phyloP scores from a whole-genome alignment of 2,113 vertebrate genomes.

The Boleophthalmus pectinirostris region DNA sequence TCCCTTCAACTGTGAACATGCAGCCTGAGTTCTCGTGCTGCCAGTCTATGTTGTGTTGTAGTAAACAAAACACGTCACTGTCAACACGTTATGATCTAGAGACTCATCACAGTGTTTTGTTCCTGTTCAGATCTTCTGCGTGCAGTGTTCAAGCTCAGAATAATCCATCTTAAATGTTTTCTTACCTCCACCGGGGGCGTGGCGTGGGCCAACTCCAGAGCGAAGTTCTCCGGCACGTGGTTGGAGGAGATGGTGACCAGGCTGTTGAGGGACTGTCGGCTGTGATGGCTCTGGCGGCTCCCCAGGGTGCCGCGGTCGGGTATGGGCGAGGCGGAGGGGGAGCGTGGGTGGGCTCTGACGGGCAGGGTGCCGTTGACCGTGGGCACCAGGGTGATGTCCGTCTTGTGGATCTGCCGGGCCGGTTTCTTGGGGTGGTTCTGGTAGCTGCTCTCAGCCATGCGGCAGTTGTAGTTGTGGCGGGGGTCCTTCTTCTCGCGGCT shows the following conservation, averaged over 20 bases:
- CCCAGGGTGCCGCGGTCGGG: constrained; percentile 89
- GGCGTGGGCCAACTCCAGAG: constrained; percentile 90
- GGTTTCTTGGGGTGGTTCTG: constrained; percentile 97
- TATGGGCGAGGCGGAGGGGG: constrained; percentile 88
- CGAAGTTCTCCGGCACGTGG: constrained; percentile 91
- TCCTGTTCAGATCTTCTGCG: not conserved
- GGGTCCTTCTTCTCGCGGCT: constrained; percentile 94
- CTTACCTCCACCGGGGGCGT: constrained; percentile 97
- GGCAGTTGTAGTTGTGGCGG: constrained; percentile 90
- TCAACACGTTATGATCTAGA: not conserved
- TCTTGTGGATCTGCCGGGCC: constrained; percentile 95
- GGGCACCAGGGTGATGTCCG: constrained; percentile 93
- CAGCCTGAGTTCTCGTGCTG: too few relatives aligned
- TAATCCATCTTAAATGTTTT: not conserved
- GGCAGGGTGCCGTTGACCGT: constrained; percentile 92
- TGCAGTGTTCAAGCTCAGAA: not conserved
- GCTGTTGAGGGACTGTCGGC: constrained; percentile 96
- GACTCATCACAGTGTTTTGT: not conserved
- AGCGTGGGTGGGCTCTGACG: constrained; percentile 87
- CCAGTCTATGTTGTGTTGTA: not conserved
- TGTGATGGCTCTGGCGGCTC: constrained; percentile 92
- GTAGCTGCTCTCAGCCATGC: constrained; percentile 92
- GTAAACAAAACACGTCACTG: not conserved
- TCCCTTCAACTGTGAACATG: not conserved
- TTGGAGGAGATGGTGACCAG: constrained; percentile 97